Base-by-base conservation (phyloP, 2,797 vertebrate genomes). In the Siniperca undulata region DNA sequence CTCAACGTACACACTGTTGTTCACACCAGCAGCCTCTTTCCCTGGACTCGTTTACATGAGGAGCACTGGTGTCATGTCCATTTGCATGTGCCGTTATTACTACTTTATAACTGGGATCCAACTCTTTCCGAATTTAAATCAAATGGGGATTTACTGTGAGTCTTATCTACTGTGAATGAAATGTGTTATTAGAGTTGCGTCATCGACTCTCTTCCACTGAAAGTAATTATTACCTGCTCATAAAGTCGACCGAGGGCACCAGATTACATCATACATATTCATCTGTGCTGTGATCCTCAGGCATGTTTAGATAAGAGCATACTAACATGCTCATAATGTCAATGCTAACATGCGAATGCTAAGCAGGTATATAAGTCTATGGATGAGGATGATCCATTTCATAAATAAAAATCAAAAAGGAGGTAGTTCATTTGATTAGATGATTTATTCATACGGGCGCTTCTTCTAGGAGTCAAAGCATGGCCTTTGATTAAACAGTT, bases 401-500 rank as follows among this genome's bases (percentile, higher is more conserved):
- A 71, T 42, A 17, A 40, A 76, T 64, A 36, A 53, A 70, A 77
- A 84, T 66, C 34, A 61, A 77, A 65, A 38, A 30, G 30, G 1
- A 38, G 22, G 16, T 0, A 1, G 3, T 50, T 64, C 17, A 48
- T 3, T 56, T 55, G 42, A 76, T n/a, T 17, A 1, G 4, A n/a
- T 27, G 38, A 65, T 74, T 81, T 68, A 87, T 86, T 86, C 74
- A 52, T 30, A 11, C 0, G 0, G 20, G 11, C 27, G 62, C 48
- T 55, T 55, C 19, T 69, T 27, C 13, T 4, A 58, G n/a, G 65
- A 82, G 64, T 71, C 67, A 65, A 22, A 44, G 10, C 44, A 14
- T 2, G 9, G n/a, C 53, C 68, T 83, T 78, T 58, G 72, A 89
- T 73, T 74, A 8, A 17, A 72, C 27, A 24, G 12, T 30, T 12